These are phyloP conservation scores for Polyommatus icarus DNA, from an alignment of 2,888 invertebrate genomes.

Conservation along the genomic window DNA sequence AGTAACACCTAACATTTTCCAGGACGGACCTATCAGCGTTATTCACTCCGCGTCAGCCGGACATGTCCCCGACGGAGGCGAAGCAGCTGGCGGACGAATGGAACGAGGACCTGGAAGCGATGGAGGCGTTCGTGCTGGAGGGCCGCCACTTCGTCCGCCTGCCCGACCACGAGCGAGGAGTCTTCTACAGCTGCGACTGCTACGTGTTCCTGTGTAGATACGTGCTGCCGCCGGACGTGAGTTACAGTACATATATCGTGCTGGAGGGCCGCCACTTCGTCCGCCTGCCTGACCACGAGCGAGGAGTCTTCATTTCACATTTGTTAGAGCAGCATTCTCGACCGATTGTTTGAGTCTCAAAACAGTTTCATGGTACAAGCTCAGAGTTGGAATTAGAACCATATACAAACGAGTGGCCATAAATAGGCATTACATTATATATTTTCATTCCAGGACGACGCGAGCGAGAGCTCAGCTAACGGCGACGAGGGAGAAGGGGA, in stretches of 20 bases:
- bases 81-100: constrained; percentile 95
- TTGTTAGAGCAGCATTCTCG: too few relatives aligned
- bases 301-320: too few relatives aligned
- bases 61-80: constrained; percentile 92
- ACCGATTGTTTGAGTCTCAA: too few relatives aligned
- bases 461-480: constrained; percentile 74
- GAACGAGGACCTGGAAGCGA: constrained; percentile 98
- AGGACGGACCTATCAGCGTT: constrained; percentile 96
- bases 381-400: too few relatives aligned
- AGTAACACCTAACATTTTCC: too few relatives aligned
- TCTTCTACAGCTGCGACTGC: constrained; percentile 96
- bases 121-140: constrained; percentile 98
- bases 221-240: constrained; percentile 69
- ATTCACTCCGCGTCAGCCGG: constrained; percentile 95
- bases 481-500: constrained; percentile 77
- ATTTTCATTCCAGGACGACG: constrained; percentile 46
- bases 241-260: too few relatives aligned
- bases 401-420: too few relatives aligned
- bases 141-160: constrained; percentile 98
- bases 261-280: too few relatives aligned
- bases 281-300: too few relatives aligned
- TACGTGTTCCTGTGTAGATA: constrained; percentile 99
- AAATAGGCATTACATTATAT: too few relatives aligned
- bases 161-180: constrained; percentile 95
- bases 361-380: too few relatives aligned